Base-by-base conservation (phyloP, 1,140 invertebrate species). In the Drosophila tropicalis region DNA sequence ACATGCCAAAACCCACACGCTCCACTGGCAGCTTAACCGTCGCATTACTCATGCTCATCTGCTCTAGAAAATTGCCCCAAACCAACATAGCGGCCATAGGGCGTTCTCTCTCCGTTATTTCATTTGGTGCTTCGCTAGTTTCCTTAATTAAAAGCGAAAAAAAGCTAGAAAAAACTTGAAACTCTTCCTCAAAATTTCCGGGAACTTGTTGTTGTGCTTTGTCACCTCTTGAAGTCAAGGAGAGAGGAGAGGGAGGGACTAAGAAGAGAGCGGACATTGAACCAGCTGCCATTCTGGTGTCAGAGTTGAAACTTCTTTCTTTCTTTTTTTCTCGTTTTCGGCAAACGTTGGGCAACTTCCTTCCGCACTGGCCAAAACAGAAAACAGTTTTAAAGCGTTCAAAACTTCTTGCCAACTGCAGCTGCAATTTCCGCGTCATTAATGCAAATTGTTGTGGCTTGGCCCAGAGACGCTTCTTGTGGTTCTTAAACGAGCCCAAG, bases 111-210 rank as follows among this genome's bases (percentile, higher is more conserved):
- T 39, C 10, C 56, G 56, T 17, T 58, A 58, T 58, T 58, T 12
- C 56, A 58, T 77, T 77, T 77, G 56, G 15, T 77, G 67, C 74
- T 75, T 63, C 74, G 67, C 56, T 77, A 66, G 73, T 70, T 77
- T 76, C 72, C 76, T 76, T 86, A 87, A 86, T 86, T 86, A 36
- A 19, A 57, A 57, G 9, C 9, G 79, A 85, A 85, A 79, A 78
- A 73, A 51, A 67, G 22, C 22, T 29, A 29, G 7, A 47, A 47
- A 47, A 9, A 51, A 51, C 44, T 51, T 70, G 67, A 25, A 87
- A 87, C 69, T 87, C 61, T 76, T 64, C 61, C 44, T 22, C 34
- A 29, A 32, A 75, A 76, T 73, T 87, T 86, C 67, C 32, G 69
- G 67, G 51, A 69, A 70, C 72, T 51, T 63, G 25, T 51, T 63